phyloP scores from a whole-genome alignment of 2,797 vertebrate genomes.

The Aeoliscus strigatus region DNA sequence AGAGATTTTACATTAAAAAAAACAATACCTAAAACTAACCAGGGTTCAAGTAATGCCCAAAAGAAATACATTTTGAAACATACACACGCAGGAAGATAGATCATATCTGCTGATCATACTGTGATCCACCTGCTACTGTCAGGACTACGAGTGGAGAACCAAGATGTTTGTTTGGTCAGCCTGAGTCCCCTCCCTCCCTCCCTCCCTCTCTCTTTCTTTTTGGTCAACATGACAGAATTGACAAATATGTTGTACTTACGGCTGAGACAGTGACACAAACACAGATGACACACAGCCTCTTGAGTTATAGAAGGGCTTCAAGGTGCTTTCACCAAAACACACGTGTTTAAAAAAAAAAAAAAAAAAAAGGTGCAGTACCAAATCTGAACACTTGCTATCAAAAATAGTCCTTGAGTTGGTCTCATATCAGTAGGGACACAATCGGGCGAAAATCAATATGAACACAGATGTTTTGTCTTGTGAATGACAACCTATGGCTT shows the following conservation, averaged over 20 bases:
- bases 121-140: conserved; percentile 57
- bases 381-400: conserved; percentile 86
- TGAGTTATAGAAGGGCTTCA: conserved; percentile 49
- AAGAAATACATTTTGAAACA: conserved; percentile 62
- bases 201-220: conserved; percentile 50
- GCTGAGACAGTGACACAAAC: conserved; percentile 77
- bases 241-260: conserved; percentile 74
- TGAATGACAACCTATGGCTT: conserved; percentile 83
- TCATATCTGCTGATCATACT: conserved; percentile 48
- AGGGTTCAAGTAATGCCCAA: conserved; percentile 82
- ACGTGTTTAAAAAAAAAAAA: conserved; percentile 32
- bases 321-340: conserved; percentile 53
- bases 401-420: conserved; percentile 93
- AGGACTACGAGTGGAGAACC: conserved; percentile 54
- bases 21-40: conserved; percentile 73
- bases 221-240: conserved; percentile 79
- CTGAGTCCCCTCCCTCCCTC: conserved; percentile 57
- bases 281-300: conserved; percentile 45
- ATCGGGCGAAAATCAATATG: conserved; percentile 75
- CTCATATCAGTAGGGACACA: conserved; percentile 77
- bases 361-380: conserved; percentile 69
- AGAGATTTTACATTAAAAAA: conserved; percentile 61
- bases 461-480: conserved; percentile 75
- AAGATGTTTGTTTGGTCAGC: conserved; percentile 63
- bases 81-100: conserved; percentile 37